Evolutionary conservation across 2,888 invertebrate species (phyloP).

Genomic region (Rhagonycha lutea): DNA sequence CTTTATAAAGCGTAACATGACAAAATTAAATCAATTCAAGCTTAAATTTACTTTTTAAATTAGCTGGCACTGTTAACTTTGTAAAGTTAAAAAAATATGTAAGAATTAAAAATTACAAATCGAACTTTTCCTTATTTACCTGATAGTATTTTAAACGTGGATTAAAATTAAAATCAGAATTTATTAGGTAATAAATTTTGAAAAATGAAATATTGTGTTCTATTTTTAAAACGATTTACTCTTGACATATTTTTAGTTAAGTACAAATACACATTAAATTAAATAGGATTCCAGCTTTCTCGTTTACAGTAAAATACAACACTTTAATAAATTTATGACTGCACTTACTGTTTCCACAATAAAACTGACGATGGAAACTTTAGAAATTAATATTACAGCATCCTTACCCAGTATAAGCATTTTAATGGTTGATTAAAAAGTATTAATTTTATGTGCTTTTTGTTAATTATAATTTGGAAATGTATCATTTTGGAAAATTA

Average conservation of each 20-base stretch:
- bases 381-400: not conserved
- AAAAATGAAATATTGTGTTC: not conserved
- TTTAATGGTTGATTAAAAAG: not conserved
- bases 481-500: not conserved
- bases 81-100: too few relatives aligned
- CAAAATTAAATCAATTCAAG: not conserved
- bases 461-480: not conserved
- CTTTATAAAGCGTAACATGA: not conserved
- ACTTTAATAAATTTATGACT: slow-evolving; percentile 3
- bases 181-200: not conserved
- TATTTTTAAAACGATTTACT: not conserved
- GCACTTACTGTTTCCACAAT: not conserved
- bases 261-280: not conserved
- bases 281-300: not conserved
- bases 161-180: not conserved
- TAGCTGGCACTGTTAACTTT: not conserved
- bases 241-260: not conserved
- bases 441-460: not conserved
- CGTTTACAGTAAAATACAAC: not conserved
- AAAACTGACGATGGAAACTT: not conserved
- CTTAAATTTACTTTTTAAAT: not conserved
- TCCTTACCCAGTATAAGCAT: not conserved
- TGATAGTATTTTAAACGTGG: too few relatives aligned
- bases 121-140: too few relatives aligned
- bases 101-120: too few relatives aligned